Conservation (phyloP, 2,113 vertebrate genomes). For the Colinus virginianus region DNA sequence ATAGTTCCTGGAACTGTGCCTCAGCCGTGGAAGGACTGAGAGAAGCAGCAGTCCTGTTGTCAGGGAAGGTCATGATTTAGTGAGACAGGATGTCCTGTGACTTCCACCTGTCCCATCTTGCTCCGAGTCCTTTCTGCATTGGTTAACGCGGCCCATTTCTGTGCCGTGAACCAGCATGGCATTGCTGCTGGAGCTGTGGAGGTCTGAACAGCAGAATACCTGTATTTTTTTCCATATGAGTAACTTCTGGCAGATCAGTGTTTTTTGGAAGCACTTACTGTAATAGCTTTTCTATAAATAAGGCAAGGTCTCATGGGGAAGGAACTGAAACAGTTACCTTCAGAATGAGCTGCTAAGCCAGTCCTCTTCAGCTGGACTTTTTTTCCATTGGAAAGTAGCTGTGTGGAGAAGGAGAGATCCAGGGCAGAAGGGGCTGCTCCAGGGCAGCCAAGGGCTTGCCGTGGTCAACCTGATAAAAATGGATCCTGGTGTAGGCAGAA, state of each 20-base stretch:
- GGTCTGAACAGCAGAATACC: background rate
- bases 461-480: background rate
- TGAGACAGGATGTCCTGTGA: background rate
- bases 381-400: background rate
- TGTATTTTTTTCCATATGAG: background rate
- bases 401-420: background rate
- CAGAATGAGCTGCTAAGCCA: rapidly evolving
- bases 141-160: background rate
- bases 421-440: background rate
- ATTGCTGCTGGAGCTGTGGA: background rate
- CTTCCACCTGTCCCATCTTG: background rate
- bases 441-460: background rate
- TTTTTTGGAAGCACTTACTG: background rate
- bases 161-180: background rate
- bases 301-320: background rate
- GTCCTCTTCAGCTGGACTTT: background rate
- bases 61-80: too few species aligned
- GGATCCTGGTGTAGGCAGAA: background rate
- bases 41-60: too few species aligned
- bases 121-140: background rate
- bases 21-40: too few species aligned
- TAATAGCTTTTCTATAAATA: background rate
- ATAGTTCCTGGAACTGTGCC: too few species aligned
- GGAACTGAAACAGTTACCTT: background rate
- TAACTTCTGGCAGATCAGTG: background rate